Base-by-base conservation (phyloP, 2,888 invertebrate species). In the Drosophila putrida region DNA sequence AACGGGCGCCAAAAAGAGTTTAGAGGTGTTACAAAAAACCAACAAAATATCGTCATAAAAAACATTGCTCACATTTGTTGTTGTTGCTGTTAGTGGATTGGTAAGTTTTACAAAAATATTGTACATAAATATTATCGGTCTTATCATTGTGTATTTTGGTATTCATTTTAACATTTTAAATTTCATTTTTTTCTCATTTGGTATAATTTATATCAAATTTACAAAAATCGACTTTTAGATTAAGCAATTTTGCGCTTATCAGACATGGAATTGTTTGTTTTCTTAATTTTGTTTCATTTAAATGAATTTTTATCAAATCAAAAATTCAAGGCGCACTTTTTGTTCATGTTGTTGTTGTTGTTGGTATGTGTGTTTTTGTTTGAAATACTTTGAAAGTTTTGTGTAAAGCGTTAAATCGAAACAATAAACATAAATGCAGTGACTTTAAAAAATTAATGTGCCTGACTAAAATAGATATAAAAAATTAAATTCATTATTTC, bases 241-340 rank as follows among this genome's bases (percentile, higher is more conserved):
- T 43, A 50, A 47, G 50, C 53, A 60, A 59, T 11, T 47, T 74
- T 80, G 80, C 80, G 74, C 80, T 80, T 53, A 67, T 77, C 58
- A 58, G 83, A 80, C 80, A 70, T 76, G 64, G 53, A 63, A 58
- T 53, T 39, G 15, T 62, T 49, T 61, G 41, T 49, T 11, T 36
- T 49, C n/a, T n/a, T 53, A 49, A 38, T 64, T 0, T 38, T 55
- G 10, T 41, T 51, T 9, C 54, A 69, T 38, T 44, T 59, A 82
- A 75, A 74, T 79, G 88, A 88, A 89, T 76, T 85, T 85, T 89
- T 70, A n/a, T n/a, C 85, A 89, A 87, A 87, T 89, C 86, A 87
- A 89, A 88, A 89, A 88, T 89, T 81, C 88, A 80, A 80, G 63
- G 71, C 72, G 72, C 77, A 59, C 27, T 38, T 54, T 62, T 44